These are phyloP conservation scores for Drosophila austrosaltans DNA, from an alignment of 2,888 invertebrate genomes.

Conservation along the genomic window DNA sequence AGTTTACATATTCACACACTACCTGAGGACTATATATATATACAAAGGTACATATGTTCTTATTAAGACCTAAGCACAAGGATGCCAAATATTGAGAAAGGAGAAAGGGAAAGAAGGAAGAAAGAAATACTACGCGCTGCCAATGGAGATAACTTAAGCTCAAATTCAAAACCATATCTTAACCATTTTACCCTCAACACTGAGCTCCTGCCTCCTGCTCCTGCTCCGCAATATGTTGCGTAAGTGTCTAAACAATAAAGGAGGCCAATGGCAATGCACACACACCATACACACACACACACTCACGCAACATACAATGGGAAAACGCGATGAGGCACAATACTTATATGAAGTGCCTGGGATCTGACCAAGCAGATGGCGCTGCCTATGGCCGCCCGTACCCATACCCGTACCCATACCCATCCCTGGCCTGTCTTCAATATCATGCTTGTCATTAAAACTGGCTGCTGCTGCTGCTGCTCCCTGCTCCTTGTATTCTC, in stretches of 20 bases:
- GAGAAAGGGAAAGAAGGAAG: background rate
- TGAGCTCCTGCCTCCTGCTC: slow-evolving; percentile 19
- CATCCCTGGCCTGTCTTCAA: slow-evolving; percentile 43
- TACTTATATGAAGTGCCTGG: slow-evolving; percentile 34
- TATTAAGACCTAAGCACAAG: slow-evolving; percentile 2
- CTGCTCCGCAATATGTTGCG: slow-evolving; percentile 63
- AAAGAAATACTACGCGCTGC: slow-evolving; percentile 14
- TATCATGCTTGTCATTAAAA: slow-evolving; percentile 69
- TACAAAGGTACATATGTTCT: background rate
- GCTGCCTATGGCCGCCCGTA: slow-evolving; percentile 22
- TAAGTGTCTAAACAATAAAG: slow-evolving; percentile 71
- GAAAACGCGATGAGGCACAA: slow-evolving; percentile 45
- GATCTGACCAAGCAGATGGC: slow-evolving; percentile 55
- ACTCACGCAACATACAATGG: slow-evolving; percentile 27
- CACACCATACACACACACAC: slow-evolving; percentile 42
- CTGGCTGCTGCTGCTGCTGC: slow-evolving; percentile 38
- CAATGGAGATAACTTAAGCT: slow-evolving; percentile 4
- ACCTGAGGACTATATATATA: slow-evolving; percentile 19
- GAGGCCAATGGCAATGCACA: slow-evolving; percentile 51
- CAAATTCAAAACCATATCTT: slow-evolving; percentile 3
- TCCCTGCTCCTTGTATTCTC: slow-evolving; percentile 24
- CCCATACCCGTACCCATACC: background rate
- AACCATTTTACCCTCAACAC: slow-evolving; percentile 31
- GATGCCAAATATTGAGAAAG: slow-evolving; percentile 5
- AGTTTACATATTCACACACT: background rate